These are phyloP conservation scores for Drosophila nebulosa DNA, from an alignment of 1,140 invertebrate genomes.

Conservation along the genomic window DNA sequence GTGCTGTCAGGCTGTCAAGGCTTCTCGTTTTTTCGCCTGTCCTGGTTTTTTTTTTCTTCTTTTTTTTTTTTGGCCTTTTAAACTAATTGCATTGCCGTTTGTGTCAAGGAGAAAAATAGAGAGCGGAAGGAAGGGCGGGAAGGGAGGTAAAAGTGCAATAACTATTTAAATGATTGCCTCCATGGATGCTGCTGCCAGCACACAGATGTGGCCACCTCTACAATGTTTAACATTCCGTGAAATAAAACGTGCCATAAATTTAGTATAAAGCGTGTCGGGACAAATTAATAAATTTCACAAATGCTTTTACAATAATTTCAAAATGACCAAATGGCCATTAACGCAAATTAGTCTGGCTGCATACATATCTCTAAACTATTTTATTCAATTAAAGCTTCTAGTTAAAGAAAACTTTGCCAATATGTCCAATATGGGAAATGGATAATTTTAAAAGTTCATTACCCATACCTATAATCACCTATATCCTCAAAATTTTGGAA, in stretches of 20 bases:
- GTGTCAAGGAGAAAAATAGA: constrained; percentile 12
- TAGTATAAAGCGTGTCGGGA: background rate
- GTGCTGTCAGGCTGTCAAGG: constrained; percentile 62
- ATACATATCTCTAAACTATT: no score
- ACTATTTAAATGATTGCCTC: constrained; percentile 74
- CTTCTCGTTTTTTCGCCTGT: constrained; percentile 7
- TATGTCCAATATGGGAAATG: no score
- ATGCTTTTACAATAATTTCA: background rate
- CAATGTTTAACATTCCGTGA: background rate
- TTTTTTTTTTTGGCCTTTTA: constrained; percentile 67
- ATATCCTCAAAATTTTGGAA: no score
- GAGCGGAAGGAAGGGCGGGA: background rate
- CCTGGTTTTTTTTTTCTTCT: constrained; percentile 2
- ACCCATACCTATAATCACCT: no score
- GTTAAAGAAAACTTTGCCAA: no score
- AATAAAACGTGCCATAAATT: background rate
- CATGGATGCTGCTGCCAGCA: constrained; percentile 16
- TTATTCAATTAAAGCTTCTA: no score
- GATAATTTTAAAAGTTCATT: no score
- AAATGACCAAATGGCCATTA: no score
- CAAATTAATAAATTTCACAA: background rate
- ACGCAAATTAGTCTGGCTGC: background rate
- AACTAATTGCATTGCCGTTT: constrained; percentile 73
- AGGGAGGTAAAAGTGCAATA: constrained; percentile 64
- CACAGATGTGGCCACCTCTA: background rate